Evolutionary conservation across 2,888 invertebrate genomes (phyloP).

Genomic region (Nemotelus nigrinus): DNA sequence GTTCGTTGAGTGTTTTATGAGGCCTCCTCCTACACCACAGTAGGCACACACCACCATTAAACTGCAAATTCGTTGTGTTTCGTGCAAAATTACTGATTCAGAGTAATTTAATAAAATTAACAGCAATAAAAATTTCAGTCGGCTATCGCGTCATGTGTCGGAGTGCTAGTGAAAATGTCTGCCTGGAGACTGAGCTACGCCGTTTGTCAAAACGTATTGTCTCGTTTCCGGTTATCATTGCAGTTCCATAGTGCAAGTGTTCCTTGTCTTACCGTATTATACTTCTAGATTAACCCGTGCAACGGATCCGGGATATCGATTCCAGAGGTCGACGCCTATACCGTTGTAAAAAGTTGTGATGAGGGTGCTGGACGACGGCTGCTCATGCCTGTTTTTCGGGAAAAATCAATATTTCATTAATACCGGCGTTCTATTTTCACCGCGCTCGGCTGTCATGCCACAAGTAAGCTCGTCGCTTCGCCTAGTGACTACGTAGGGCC

Average conservation of each 20-base stretch:
- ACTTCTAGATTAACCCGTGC: no score
- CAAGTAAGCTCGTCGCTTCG: no score
- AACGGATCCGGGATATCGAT: no score
- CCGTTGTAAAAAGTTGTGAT: no score
- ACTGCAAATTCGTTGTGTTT: not conserved
- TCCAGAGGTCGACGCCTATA: no score
- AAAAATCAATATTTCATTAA: conserved; percentile 33
- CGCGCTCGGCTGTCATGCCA: not conserved
- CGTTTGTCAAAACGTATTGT: not conserved
- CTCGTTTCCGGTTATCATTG: not conserved
- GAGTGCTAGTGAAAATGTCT: not conserved
- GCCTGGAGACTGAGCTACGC: not conserved
- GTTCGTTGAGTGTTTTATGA: not conserved
- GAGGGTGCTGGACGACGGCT: not conserved
- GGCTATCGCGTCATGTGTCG: not conserved
- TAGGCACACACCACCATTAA: not conserved
- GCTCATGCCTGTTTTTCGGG: not conserved
- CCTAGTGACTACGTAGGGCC: no score
- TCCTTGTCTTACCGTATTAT: no score
- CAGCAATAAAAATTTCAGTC: not conserved
- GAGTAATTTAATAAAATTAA: not conserved
- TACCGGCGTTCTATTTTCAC: conserved; percentile 19
- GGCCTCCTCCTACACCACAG: not conserved
- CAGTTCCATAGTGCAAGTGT: not conserved
- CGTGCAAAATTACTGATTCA: not conserved